Base-by-base conservation (phyloP, 1,140 invertebrate species). In the Trigoniulus corallinus region DNA sequence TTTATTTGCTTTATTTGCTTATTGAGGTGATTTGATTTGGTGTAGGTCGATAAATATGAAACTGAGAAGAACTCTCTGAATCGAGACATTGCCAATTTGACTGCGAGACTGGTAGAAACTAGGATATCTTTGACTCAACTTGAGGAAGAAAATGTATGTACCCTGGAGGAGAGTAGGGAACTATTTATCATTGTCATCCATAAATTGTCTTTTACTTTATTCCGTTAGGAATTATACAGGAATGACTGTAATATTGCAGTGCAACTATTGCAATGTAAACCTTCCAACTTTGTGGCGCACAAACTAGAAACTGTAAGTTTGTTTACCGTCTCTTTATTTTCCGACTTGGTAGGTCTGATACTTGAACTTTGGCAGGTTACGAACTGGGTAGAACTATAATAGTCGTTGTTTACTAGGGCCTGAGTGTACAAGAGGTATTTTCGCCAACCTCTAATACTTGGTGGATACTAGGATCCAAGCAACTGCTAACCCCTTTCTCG, bases 241-340 rank as follows among this genome's bases (percentile, higher is more conserved):
- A 88, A 83, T 67, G 92, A 96, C 68, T 88, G 94, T 60, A 89
- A 85, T 67, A 70, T 93, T 65, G 89, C 89, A 46, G 89, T 94
- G 56, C 88, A 93, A 69, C 72, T 95, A 55, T 69, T 96, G 23
- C 91, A 95, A 62, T 94, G 88, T 66, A 94, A 93, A 66, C 89
- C 91, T 55, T 84, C 86, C 48, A 88, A 88, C 70, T 95, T 93
- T 77, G 80, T 94, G 50, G 79, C 87, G 45, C 89, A 92, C 61
- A 88, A 86, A 69, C 77, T 89, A 62, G 85, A 88, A 64, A 79
- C 82, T 62, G 91, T 94, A 77, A 82, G 81, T 74, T 54, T 26
- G 34, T 26, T 57, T 46, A 48, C 54, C 42, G 25, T 18, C 54
- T 52, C 56, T 52, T 53, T 43, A 55, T 41, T 10, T 50, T 23